Percentiles rank a stretch among this genome's conserved stretches.
Conservation (phyloP, 2,113 vertebrate species). For the Semnornis frantzii region DNA sequence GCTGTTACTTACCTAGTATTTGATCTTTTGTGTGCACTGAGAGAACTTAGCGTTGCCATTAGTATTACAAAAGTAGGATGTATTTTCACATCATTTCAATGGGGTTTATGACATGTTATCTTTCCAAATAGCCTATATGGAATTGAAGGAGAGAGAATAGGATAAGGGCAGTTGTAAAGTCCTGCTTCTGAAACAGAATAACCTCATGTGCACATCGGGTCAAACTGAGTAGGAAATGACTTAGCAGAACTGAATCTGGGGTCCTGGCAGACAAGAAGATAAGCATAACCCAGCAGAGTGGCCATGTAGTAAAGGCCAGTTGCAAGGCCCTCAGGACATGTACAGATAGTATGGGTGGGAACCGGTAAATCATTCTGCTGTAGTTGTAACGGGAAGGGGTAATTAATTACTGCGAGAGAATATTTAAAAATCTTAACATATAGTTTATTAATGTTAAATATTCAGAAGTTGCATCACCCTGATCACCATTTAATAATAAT, state of each 20-base stretch:
- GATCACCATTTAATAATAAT: too few species aligned
- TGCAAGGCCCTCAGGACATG: background rate
- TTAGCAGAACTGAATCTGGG: background rate
- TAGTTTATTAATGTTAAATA: too few species aligned
- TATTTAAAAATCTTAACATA: too few species aligned
- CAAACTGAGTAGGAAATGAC: background rate
- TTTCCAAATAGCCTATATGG: background rate
- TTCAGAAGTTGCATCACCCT: too few species aligned
- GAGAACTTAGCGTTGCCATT: background rate
- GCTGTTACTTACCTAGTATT: background rate
- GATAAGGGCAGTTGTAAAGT: background rate
- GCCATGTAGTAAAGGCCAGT: background rate
- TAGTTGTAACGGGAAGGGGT: too few species aligned
- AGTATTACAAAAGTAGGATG: background rate
- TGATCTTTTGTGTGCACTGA: background rate
- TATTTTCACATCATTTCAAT: background rate
- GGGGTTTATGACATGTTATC: background rate
- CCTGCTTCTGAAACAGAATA: background rate
- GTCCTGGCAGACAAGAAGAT: background rate
- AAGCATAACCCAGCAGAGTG: background rate
- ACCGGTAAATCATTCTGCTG: background rate
- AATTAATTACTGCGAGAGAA: too few species aligned
- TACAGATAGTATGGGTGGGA: background rate
- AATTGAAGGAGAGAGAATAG: background rate
- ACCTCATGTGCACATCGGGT: rapidly evolving